phyloP scores from a whole-genome alignment of 2,797 vertebrate genomes.

The Acomys russatus region DNA sequence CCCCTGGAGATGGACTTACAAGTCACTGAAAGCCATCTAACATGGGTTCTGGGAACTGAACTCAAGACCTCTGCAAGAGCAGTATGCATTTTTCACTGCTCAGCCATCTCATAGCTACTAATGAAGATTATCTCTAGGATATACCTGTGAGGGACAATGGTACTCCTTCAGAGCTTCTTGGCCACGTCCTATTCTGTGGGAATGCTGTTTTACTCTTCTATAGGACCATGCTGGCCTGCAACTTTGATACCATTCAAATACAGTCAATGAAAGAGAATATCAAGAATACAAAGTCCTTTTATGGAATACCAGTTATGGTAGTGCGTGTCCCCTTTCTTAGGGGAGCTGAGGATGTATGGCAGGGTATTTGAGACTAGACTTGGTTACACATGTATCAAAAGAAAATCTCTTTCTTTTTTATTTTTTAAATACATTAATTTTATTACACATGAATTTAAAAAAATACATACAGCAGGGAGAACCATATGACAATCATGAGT shows the following conservation, averaged over 20 bases:
- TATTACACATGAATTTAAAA: too few relatives aligned
- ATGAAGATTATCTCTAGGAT: neutral
- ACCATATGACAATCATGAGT: too few relatives aligned
- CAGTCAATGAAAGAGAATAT: neutral
- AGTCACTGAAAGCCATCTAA: neutral
- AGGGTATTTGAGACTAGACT: neutral
- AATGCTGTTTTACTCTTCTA: neutral
- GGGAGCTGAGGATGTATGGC: neutral
- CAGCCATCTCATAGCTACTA: neutral
- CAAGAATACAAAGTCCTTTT: neutral
- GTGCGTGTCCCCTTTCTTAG: neutral
- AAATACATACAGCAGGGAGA: too few relatives aligned
- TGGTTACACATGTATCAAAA: neutral
- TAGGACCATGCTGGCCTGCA: neutral
- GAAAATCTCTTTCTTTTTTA: too few relatives aligned
- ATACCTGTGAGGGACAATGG: neutral
- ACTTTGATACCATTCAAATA: neutral
- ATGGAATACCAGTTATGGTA: neutral
- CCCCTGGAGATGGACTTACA: neutral
- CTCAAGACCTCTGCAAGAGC: neutral
- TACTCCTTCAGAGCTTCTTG: neutral
- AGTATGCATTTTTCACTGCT: neutral
- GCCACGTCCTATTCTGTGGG: neutral
- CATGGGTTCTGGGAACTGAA: neutral
- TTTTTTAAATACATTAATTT: neutral